phyloP scores from a whole-genome alignment of 2,888 invertebrate genomes.

The Deroplatys truncata region DNA sequence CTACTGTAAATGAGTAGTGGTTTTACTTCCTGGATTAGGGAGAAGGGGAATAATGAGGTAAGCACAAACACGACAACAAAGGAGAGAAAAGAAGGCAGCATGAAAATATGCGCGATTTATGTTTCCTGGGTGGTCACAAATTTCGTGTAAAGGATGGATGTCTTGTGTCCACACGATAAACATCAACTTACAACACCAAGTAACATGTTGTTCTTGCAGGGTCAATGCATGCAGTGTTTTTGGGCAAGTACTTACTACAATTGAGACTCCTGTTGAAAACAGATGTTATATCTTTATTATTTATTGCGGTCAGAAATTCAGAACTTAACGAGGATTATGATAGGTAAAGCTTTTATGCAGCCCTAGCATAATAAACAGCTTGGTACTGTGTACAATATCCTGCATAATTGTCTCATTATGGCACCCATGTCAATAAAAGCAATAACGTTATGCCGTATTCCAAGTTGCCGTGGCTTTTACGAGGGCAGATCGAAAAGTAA shows the following conservation, averaged over 20 bases:
- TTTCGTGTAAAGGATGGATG: not conserved
- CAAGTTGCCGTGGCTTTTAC: too few relatives aligned
- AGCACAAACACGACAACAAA: not conserved
- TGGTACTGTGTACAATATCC: too few relatives aligned
- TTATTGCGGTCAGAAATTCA: not conserved
- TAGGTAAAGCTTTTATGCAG: too few relatives aligned
- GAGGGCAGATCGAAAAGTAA: too few relatives aligned
- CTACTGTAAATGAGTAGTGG: not conserved
- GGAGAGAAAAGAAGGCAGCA: not conserved
- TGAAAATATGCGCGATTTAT: not conserved
- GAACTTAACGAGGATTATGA: too few relatives aligned
- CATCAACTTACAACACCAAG: not conserved
- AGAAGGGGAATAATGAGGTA: not conserved
- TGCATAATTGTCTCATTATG: too few relatives aligned
- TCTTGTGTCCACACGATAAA: not conserved
- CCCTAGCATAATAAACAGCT: too few relatives aligned
- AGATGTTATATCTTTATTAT: not conserved
- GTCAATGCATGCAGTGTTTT: not conserved
- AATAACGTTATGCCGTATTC: too few relatives aligned
- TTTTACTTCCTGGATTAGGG: not conserved
- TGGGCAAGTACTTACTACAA: not conserved
- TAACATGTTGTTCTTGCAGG: not conserved
- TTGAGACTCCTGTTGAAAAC: not conserved
- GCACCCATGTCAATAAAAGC: too few relatives aligned
- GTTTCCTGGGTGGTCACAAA: not conserved